phyloP scores from a whole-genome alignment of 2,797 vertebrate species.

The Naso thynnoides region DNA sequence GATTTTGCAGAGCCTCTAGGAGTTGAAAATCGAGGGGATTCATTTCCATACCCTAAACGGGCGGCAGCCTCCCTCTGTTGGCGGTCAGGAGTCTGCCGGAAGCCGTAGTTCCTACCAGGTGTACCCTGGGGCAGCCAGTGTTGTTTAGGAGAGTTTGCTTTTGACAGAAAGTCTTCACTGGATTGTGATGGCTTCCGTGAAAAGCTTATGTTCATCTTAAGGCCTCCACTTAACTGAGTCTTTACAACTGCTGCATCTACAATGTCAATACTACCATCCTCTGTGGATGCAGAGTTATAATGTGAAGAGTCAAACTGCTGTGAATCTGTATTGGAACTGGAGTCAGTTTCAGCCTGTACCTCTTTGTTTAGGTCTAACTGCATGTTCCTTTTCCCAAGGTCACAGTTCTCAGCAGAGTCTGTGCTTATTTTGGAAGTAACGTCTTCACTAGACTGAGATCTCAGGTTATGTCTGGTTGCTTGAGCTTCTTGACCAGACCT shows the following conservation, averaged over 20 bases:
- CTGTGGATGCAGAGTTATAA: slow-evolving; percentile 69
- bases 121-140: not conserved
- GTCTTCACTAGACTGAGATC: slow-evolving; percentile 40
- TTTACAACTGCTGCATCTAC: slow-evolving; percentile 74
- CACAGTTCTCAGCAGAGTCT: slow-evolving; percentile 21
- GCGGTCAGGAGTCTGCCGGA: slow-evolving; percentile 87
- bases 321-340: slow-evolving; percentile 66
- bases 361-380: slow-evolving; percentile 12
- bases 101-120: slow-evolving; percentile 76
- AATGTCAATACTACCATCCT: slow-evolving; percentile 77
- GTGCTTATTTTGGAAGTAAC: slow-evolving; percentile 4
- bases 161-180: slow-evolving; percentile 51
- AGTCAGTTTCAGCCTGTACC: slow-evolving; percentile 28
- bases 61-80: slow-evolving; percentile 87
- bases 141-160: slow-evolving; percentile 43
- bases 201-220: slow-evolving; percentile 79
- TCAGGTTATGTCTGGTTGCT: slow-evolving; percentile 30
- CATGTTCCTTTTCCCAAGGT: slow-evolving; percentile 3
- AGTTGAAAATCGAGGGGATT: slow-evolving; percentile 68
- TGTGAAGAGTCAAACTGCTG: slow-evolving; percentile 74
- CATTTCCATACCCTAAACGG: slow-evolving; percentile 79
- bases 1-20: slow-evolving; percentile 61
- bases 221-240: slow-evolving; percentile 68
- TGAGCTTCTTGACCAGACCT: slow-evolving; percentile 19
- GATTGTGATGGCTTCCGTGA: slow-evolving; percentile 75